Evolutionary conservation across 2,888 invertebrate species (phyloP).

Genomic region (Drosophila borealis): DNA sequence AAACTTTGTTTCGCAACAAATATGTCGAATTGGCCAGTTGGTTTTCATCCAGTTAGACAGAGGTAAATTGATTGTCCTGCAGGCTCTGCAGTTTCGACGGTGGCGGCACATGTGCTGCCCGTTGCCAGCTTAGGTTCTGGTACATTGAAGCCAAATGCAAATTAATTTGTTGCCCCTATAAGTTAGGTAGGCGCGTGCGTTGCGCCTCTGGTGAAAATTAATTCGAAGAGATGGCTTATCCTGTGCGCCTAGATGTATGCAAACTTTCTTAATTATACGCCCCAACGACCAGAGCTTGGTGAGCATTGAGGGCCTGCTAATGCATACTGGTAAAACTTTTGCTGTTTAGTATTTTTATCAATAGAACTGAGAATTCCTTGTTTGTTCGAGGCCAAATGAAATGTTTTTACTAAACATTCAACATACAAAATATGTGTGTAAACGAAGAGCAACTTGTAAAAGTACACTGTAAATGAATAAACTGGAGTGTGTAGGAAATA

Average conservation of each 20-base stretch:
- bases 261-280: slow-evolving; percentile 49
- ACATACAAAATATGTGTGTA: background rate
- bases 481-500: too few relatives aligned
- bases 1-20: background rate
- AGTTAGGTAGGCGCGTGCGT: background rate
- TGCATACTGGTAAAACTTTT: slow-evolving; percentile 9
- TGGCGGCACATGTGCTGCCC: background rate
- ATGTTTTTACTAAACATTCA: slow-evolving; percentile 9
- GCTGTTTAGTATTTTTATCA: slow-evolving; percentile 14
- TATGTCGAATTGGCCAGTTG: background rate
- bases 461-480: too few relatives aligned
- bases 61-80: background rate
- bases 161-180: slow-evolving; percentile 7
- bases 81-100: background rate
- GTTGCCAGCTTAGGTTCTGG: background rate
- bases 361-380: slow-evolving; percentile 6
- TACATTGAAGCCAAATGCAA: slow-evolving; percentile 6
- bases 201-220: background rate
- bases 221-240: background rate
- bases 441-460: background rate
- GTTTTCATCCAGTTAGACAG: background rate
- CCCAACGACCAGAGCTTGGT: slow-evolving; percentile 12
- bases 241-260: slow-evolving; percentile 6
- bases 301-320: background rate
- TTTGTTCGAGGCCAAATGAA: background rate